Evolutionary conservation across 2,113 vertebrate species (phyloP), one percentile per base, ranked within the genome.

Genomic region (Todiramphus saurophagus): DNA sequence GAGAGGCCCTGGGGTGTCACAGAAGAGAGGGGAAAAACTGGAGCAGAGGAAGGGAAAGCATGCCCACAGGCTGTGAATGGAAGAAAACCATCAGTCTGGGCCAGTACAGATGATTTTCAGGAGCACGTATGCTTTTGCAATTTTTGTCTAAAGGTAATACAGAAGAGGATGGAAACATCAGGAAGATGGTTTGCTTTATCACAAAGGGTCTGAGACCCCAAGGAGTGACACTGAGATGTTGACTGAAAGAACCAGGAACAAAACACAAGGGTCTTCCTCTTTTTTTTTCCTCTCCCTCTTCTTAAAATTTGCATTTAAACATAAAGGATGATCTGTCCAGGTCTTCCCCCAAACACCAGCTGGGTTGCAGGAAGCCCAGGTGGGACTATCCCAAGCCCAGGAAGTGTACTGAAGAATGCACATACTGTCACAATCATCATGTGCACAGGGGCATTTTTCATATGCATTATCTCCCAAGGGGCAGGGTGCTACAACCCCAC

Each of bases 11-110:
- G 2, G 59, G 77, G 77, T 92, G 67, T 84, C 75, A 92, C 76
- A 60, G 84, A 44, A 93, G 55, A 92, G 84, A 83, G 84, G 62
- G 66, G 27, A 44, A 85, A 96, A 94, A 87, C 66, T 91, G 66
- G 83, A 96, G 70, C 66, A 93, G 59, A 82, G 85, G 50, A 88
- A 92, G 23, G 63, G 50, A 96, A 87, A 93, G 72, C 59, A 95
- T 78, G 58, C 44, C 70, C 83, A 93, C 30, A 59, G 83, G 77
- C 76, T 93, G 59, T 68, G 67, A 91, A 83, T 59, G 48, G 62
- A 94, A 90, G 80, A 83, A 84, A 81, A 39, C 83, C 69, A 78
- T 81, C 67, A 95, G 83, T 83, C 93, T 87, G 51, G 70, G 73
- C 81, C 75, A 86, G 72, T 12, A 81, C 51, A 84, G 82, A 89